phyloP scores from a whole-genome alignment of 2,888 invertebrate species.

The Seira ritae region DNA sequence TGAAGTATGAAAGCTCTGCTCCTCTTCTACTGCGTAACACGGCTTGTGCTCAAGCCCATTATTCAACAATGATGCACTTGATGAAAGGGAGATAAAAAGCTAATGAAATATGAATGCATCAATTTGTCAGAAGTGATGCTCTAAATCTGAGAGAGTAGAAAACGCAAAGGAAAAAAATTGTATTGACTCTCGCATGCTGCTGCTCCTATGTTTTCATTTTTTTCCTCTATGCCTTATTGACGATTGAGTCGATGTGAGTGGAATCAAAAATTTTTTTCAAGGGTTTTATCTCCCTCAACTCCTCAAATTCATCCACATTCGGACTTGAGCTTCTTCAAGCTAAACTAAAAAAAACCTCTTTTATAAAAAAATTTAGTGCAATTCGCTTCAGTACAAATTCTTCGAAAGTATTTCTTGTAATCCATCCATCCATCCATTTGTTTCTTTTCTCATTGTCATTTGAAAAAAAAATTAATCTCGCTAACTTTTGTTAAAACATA shows the following conservation, averaged over 20 bases:
- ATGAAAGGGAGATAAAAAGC: slow-evolving; percentile 11
- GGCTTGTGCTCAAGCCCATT: slow-evolving; percentile 8
- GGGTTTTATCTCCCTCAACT: neutral
- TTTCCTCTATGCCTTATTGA: neutral
- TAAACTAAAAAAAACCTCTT: slow-evolving; percentile 2
- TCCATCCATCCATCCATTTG: no score
- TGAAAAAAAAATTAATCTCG: no score
- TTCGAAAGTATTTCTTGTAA: no score
- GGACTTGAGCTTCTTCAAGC: slow-evolving; percentile 11
- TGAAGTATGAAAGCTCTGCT: neutral
- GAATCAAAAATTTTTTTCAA: neutral
- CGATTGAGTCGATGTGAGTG: neutral
- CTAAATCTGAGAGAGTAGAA: neutral
- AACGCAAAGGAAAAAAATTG: neutral
- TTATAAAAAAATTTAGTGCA: neutral
- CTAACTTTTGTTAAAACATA: no score
- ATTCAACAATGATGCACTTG: slow-evolving; percentile 7
- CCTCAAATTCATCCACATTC: neutral
- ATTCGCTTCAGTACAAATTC: neutral
- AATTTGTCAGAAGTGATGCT: slow-evolving; percentile 11
- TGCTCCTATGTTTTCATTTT: neutral
- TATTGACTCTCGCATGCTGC: neutral
- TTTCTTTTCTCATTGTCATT: no score
- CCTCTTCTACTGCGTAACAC: neutral
- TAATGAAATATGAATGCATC: slow-evolving; percentile 11